Percentiles rank a stretch among this genome's conserved stretches.
Conservation (phyloP, 2,888 invertebrate genomes). For the Agriopis leucophaearia region DNA sequence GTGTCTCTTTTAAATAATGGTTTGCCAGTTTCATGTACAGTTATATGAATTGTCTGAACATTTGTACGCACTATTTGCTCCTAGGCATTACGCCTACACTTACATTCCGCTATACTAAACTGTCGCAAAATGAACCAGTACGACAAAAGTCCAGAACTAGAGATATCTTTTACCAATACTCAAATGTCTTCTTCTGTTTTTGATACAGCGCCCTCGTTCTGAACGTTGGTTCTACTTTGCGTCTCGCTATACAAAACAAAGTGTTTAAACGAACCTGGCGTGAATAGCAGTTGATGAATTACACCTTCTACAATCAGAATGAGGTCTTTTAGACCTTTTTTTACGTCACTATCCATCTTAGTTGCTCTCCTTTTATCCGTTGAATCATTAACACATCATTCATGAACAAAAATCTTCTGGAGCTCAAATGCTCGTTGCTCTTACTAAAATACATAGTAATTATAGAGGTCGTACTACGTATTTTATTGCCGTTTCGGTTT, state of each 20-base stretch:
- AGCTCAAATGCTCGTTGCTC: conserved; percentile 12
- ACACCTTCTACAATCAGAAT: conserved; percentile 36
- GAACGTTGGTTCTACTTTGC: conserved; percentile 23
- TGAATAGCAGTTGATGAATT: conserved; percentile 40
- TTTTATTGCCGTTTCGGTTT: conserved; percentile 32
- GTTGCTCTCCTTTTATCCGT: conserved; percentile 32
- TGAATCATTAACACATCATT: conserved; percentile 30
- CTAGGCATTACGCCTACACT: conserved; percentile 36
- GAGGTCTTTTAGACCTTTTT: conserved; percentile 35
- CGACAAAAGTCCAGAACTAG: conserved; percentile 12
- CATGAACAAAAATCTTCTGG: conserved; percentile 28
- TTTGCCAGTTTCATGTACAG: conserved; percentile 36
- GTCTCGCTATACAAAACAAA: conserved; percentile 31
- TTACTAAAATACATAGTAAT: conserved; percentile 31
- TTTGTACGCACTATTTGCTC: conserved; percentile 38
- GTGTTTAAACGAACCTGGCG: conserved; percentile 30
- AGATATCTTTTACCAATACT: conserved; percentile 17
- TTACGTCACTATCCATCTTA: conserved; percentile 30
- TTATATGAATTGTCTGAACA: conserved; percentile 35
- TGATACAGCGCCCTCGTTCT: conserved; percentile 9
- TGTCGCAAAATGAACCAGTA: conserved; percentile 27
- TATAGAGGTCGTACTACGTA: conserved; percentile 24
- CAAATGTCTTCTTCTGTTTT: conserved; percentile 12
- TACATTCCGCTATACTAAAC: conserved; percentile 29
- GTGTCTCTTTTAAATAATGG: conserved; percentile 37